phyloP scores from a whole-genome alignment of 2,888 invertebrate species.

The Andrena flavipes region DNA sequence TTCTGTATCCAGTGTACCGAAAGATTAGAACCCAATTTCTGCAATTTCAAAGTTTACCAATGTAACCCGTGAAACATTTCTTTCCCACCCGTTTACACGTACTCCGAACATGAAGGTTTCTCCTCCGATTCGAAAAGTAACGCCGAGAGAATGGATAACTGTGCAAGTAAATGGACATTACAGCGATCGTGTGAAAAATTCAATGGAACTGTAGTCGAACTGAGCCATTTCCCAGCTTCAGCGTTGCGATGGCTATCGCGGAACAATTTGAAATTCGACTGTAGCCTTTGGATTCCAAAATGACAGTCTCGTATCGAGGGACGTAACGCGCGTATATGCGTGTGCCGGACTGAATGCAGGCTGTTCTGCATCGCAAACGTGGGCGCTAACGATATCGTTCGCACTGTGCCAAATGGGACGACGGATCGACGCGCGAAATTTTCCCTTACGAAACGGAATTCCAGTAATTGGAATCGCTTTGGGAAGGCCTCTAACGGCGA shows the following conservation, averaged over 20 bases:
- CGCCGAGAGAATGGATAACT: too few species aligned
- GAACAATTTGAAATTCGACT: slow-evolving; percentile 18
- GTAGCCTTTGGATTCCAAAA: slow-evolving; percentile 1
- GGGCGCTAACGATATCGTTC: slow-evolving; percentile 53
- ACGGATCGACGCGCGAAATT: slow-evolving; percentile 39
- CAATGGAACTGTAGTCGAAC: too few species aligned
- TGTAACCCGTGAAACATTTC: too few species aligned
- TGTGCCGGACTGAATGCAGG: slow-evolving; percentile 22
- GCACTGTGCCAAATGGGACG: slow-evolving; percentile 37
- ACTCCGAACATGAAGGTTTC: too few species aligned
- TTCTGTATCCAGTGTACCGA: too few species aligned
- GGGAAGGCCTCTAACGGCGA: slow-evolving; percentile 5
- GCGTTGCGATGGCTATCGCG: background rate
- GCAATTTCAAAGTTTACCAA: too few species aligned
- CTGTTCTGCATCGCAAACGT: slow-evolving; percentile 31
- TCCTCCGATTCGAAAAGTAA: too few species aligned
- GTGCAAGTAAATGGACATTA: too few species aligned
- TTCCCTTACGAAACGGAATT: slow-evolving; percentile 47
- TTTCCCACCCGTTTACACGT: too few species aligned
- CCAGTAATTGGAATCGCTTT: slow-evolving; percentile 28
- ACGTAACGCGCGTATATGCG: slow-evolving; percentile 15
- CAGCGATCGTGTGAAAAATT: background rate
- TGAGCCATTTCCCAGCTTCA: background rate
- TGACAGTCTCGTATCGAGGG: slow-evolving; percentile 17
- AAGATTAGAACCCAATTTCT: too few species aligned